A percentile compares a stretch with the other conserved stretches of the same genome.
phyloP scores from a whole-genome alignment of 1,140 invertebrate genomes.

The Megathymus violae region DNA sequence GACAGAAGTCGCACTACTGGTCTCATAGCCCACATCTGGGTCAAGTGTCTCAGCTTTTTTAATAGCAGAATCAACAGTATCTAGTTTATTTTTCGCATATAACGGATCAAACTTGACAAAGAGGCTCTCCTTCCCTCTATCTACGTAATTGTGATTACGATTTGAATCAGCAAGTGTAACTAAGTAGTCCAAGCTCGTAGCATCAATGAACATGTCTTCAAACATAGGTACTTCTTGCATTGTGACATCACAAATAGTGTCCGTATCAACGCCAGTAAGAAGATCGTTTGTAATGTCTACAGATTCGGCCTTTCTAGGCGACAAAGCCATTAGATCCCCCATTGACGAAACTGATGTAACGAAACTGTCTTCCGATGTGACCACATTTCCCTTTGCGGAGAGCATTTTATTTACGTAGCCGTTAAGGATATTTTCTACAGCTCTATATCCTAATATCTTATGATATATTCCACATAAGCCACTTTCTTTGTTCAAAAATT shows the following conservation, averaged over 20 bases:
- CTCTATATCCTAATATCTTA: slow-evolving; percentile 41
- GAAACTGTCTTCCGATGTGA: slow-evolving; percentile 61
- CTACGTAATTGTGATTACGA: slow-evolving; percentile 57
- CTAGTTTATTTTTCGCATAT: slow-evolving; percentile 67
- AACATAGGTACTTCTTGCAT: slow-evolving; percentile 68
- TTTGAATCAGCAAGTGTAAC: slow-evolving; percentile 67
- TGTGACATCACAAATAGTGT: slow-evolving; percentile 72
- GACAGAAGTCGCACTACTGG: slow-evolving; percentile 64
- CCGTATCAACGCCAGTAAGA: slow-evolving; percentile 66
- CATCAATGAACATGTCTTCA: slow-evolving; percentile 68
- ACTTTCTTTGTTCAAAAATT: slow-evolving; percentile 44
- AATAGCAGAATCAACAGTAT: slow-evolving; percentile 38
- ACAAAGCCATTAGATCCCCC: slow-evolving; percentile 66
- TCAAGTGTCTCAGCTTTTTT: slow-evolving; percentile 56
- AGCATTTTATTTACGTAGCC: slow-evolving; percentile 47
- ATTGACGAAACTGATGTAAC: slow-evolving; percentile 64
- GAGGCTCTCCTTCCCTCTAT: slow-evolving; percentile 83
- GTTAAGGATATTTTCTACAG: slow-evolving; percentile 31
- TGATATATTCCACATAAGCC: slow-evolving; percentile 50
- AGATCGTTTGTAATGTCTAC: slow-evolving; percentile 61
- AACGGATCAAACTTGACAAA: slow-evolving; percentile 86
- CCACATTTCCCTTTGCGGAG: slow-evolving; percentile 48
- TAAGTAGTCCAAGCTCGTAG: slow-evolving; percentile 70
- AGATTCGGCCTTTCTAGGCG: slow-evolving; percentile 52
- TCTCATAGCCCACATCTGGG: slow-evolving; percentile 72